These are phyloP conservation scores for Ceyx melanurus DNA, from an alignment of 2,113 vertebrate genomes.

Conservation along the genomic window DNA sequence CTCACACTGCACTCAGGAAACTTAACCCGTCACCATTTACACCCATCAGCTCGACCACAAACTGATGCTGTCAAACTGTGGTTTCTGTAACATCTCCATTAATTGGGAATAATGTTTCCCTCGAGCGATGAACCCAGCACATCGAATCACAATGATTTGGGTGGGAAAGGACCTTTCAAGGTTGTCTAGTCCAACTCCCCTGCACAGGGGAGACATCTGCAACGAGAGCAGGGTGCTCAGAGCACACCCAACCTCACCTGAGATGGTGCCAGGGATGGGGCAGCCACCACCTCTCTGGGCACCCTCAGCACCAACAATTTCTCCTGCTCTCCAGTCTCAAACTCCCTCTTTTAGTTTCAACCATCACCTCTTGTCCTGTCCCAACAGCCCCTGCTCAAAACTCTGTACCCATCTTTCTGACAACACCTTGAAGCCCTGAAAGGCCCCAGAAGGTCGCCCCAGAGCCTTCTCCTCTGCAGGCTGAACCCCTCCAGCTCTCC, in stretches of 20 bases:
- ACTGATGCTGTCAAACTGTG: background rate
- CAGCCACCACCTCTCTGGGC: background rate
- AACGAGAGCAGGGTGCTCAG: background rate
- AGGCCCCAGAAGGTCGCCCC: too few relatives aligned
- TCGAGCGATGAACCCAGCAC: accelerated
- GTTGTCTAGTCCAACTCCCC: background rate
- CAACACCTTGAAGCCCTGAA: too few relatives aligned
- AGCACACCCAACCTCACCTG: background rate
- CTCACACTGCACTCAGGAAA: accelerated
- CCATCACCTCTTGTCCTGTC: too few relatives aligned
- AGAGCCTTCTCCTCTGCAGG: too few relatives aligned
- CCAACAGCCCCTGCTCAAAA: too few relatives aligned
- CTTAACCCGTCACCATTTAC: accelerated
- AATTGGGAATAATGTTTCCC: accelerated
- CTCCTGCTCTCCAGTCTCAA: too few relatives aligned
- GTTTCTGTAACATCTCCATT: background rate
- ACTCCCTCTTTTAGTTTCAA: too few relatives aligned
- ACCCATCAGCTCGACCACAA: background rate
- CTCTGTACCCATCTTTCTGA: too few relatives aligned
- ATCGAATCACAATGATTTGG: too few relatives aligned
- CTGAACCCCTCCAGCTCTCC: too few relatives aligned
- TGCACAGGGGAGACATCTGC: background rate
- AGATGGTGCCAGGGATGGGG: background rate
- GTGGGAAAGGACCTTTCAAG: background rate
- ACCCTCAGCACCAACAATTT: background rate